These are phyloP conservation scores for Melolontha melolontha DNA, from an alignment of 2,888 invertebrate genomes.

Conservation along the genomic window DNA sequence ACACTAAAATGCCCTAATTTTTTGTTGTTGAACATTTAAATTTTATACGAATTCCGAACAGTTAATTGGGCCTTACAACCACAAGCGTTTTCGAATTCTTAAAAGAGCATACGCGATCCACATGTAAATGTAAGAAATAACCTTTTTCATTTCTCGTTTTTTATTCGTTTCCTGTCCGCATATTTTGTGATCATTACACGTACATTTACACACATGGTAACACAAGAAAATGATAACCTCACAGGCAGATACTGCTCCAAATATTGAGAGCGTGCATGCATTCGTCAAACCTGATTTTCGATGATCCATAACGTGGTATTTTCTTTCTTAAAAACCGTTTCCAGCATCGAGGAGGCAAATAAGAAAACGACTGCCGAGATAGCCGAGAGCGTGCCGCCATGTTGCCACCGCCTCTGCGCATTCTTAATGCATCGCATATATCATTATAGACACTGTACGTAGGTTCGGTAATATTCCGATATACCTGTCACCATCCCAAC, in stretches of 20 bases:
- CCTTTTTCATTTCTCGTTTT: too few relatives aligned
- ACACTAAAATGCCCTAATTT: too few relatives aligned
- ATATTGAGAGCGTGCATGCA: background rate
- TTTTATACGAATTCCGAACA: too few relatives aligned
- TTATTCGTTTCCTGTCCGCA: background rate
- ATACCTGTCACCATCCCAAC: conserved; percentile 55
- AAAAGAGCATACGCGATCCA: too few relatives aligned
- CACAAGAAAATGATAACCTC: conserved; percentile 1
- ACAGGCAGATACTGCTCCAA: too few relatives aligned
- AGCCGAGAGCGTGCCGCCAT: conserved; percentile 55
- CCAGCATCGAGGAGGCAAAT: conserved; percentile 46
- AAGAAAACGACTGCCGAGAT: conserved; percentile 43
- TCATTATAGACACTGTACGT: conserved; percentile 68
- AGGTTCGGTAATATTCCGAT: conserved; percentile 60
- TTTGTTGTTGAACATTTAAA: too few relatives aligned
- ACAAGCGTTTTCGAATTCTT: too few relatives aligned
- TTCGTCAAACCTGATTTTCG: conserved; percentile 13
- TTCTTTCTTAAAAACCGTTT: conserved; percentile 40
- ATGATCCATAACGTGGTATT: conserved; percentile 29
- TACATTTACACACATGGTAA: conserved; percentile 4
- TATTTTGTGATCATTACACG: background rate
- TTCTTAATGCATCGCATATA: conserved; percentile 62
- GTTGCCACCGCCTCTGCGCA: conserved; percentile 62
- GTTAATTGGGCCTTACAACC: too few relatives aligned
- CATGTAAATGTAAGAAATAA: too few relatives aligned